These are phyloP conservation scores for Eublepharis macularius DNA, from an alignment of 2,113 vertebrate species.

Conservation along the genomic window DNA sequence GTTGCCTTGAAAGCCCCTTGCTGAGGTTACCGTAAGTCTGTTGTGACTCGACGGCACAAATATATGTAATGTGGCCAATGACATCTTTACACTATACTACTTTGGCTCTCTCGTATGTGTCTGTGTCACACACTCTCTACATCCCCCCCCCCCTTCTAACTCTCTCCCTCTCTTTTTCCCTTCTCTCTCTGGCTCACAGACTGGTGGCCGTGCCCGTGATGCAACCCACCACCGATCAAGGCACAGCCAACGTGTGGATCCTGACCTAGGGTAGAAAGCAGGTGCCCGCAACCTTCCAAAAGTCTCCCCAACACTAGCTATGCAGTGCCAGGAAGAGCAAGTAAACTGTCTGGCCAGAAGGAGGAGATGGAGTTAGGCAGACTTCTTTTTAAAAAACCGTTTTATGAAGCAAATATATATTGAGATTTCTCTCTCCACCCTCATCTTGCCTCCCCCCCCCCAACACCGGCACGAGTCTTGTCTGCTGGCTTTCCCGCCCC, in stretches of 20 bases:
- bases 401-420: conserved; percentile 15
- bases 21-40: no score
- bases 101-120: no score
- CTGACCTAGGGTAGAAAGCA: neutral
- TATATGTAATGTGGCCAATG: no score
- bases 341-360: neutral
- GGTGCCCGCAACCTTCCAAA: neutral
- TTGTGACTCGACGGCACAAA: no score
- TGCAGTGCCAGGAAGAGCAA: neutral
- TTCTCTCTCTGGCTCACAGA: no score
- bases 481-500: conserved; percentile 66
- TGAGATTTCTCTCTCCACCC: neutral
- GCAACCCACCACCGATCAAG: neutral
- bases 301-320: neutral
- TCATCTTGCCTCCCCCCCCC: neutral
- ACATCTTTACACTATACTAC: no score
- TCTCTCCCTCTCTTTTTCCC: no score
- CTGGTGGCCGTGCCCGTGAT: no score
- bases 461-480: conserved; percentile 21
- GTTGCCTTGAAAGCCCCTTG: no score
- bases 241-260: no score
- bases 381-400: neutral
- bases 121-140: no score
- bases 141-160: no score
- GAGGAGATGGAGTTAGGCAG: neutral